Evolutionary conservation across 2,797 vertebrate genomes (phyloP).

Genomic region (Pteropus rufus): DNA sequence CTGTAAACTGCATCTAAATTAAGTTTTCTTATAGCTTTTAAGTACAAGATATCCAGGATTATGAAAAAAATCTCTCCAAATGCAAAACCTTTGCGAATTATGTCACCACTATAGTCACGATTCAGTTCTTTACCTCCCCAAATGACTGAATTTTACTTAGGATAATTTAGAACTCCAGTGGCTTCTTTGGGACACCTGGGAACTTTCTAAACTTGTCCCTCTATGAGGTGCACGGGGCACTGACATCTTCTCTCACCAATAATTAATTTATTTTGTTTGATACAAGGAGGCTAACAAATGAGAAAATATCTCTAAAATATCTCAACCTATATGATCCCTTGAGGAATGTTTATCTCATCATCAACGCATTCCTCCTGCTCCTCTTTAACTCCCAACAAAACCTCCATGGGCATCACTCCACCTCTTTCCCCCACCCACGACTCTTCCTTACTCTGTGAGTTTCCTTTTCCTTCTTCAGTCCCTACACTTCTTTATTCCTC

Average conservation of each 20-base stretch:
- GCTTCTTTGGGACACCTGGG: neutral
- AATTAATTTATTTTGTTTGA: neutral
- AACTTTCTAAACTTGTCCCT: neutral
- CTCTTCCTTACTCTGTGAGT: neutral
- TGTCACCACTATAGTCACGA: neutral
- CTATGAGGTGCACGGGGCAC: neutral
- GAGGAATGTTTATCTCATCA: neutral
- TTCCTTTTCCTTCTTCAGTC: neutral
- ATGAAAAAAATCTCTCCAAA: neutral
- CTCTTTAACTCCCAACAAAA: neutral
- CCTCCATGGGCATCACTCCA: neutral
- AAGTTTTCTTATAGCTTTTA: neutral
- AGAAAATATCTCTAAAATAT: neutral
- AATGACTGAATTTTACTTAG: neutral
- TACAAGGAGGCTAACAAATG: neutral
- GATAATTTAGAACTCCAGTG: neutral
- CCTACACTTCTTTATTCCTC: neutral
- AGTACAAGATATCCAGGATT: neutral
- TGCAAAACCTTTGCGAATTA: neutral
- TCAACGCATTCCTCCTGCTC: neutral
- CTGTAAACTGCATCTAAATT: neutral
- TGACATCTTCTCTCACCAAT: neutral
- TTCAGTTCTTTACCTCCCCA: neutral
- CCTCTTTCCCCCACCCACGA: neutral
- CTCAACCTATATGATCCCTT: neutral